Evolutionary conservation across 2,888 invertebrate genomes (phyloP).

Genomic region (Eumerus sabulonum): DNA sequence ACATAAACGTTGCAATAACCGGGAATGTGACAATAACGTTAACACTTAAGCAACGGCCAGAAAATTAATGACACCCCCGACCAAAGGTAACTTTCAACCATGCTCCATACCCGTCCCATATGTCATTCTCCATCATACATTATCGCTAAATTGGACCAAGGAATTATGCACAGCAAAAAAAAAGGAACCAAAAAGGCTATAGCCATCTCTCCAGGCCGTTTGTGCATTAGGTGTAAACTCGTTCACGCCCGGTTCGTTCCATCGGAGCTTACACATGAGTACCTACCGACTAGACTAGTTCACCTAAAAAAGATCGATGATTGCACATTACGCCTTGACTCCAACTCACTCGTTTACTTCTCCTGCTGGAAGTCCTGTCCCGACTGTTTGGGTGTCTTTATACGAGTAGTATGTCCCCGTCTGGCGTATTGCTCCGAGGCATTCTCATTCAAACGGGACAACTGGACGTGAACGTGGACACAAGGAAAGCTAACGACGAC

Average conservation of each 20-base stretch:
- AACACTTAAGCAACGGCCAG: slow-evolving; percentile 45
- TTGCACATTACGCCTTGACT: slow-evolving; percentile 22
- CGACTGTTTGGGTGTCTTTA: slow-evolving; percentile 25
- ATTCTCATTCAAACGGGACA: slow-evolving; percentile 39
- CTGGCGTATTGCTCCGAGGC: slow-evolving; percentile 47
- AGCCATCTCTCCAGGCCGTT: slow-evolving; percentile 64
- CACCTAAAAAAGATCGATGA: slow-evolving; percentile 50
- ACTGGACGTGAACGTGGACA: slow-evolving; percentile 20
- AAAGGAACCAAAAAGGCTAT: slow-evolving; percentile 4
- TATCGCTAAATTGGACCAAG: slow-evolving; percentile 57
- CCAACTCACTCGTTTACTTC: not conserved
- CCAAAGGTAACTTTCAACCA: slow-evolving; percentile 59
- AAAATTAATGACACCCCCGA: slow-evolving; percentile 59
- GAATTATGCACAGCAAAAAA: slow-evolving; percentile 17
- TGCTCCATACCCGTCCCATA: slow-evolving; percentile 65
- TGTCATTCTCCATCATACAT: slow-evolving; percentile 67
- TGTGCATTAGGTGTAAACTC: slow-evolving; percentile 66
- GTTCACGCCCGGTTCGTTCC: slow-evolving; percentile 58
- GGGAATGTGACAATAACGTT: slow-evolving; percentile 64
- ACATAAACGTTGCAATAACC: slow-evolving; percentile 43
- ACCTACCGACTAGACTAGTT: slow-evolving; percentile 39
- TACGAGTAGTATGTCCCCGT: too few relatives aligned
- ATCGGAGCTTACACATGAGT: slow-evolving; percentile 38
- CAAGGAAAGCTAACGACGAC: slow-evolving; percentile 9
- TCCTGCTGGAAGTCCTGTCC: slow-evolving; percentile 45